phyloP scores from a whole-genome alignment of 2,113 vertebrate species.

The Holacanthus passer region DNA sequence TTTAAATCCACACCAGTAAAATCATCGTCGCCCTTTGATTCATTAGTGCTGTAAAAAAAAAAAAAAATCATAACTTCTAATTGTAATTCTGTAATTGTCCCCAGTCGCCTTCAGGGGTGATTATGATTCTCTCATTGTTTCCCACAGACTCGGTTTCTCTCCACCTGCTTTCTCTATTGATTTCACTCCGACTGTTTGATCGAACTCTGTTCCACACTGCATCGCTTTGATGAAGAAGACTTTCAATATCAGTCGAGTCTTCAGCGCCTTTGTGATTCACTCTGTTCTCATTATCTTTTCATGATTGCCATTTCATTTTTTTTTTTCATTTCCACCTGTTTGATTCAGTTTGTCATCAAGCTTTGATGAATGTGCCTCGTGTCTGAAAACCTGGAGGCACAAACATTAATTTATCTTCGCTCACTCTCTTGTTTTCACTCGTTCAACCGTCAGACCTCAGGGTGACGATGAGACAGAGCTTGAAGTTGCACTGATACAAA shows the following conservation, averaged over 20 bases:
- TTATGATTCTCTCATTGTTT: background rate
- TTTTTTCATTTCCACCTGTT: background rate
- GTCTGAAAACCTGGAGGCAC: background rate
- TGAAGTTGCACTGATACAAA: too few species aligned
- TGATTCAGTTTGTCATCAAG: background rate
- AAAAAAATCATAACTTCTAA: too few species aligned
- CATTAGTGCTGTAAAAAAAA: background rate
- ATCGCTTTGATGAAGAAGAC: background rate
- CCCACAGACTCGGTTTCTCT: background rate
- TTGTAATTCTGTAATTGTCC: too few species aligned
- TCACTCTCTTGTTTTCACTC: too few species aligned
- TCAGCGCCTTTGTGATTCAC: too few species aligned
- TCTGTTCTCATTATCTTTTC: too few species aligned
- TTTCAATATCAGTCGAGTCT: background rate
- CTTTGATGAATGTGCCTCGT: background rate
- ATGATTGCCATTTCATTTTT: background rate
- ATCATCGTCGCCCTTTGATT: background rate
- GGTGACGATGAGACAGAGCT: too few species aligned
- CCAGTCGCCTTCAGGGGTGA: background rate
- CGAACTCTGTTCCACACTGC: background rate
- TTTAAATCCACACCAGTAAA: background rate
- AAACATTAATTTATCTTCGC: too few species aligned
- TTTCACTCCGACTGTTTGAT: slow-evolving; percentile 2
- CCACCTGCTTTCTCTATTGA: background rate
- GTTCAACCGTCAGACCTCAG: too few species aligned